Evolutionary conservation across 37 sponge, comb jelly and placozoan species (phyloP).

Genomic region (Hexactinellida sp.): DNA sequence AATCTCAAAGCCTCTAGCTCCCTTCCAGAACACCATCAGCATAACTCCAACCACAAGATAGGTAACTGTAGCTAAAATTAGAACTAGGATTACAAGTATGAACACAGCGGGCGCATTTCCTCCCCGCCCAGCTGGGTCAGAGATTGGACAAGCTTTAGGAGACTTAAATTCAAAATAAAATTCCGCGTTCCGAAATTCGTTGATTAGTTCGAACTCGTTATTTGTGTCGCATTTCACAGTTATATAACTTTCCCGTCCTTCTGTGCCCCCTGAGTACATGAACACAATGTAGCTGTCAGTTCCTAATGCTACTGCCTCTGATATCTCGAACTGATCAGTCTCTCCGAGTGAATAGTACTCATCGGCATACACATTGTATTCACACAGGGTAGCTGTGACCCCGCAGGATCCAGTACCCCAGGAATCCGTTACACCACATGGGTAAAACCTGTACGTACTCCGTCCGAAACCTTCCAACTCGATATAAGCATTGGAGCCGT

Average conservation of each 20-base stretch:
- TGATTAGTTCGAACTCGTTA: not conserved
- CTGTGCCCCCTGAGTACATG: not conserved
- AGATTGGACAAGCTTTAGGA: not conserved
- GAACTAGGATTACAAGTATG: not conserved
- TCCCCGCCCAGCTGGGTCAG: not conserved
- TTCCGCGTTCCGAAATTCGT: not conserved
- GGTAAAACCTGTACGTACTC: not conserved
- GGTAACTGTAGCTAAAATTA: conserved; percentile 10
- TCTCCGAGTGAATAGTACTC: not conserved
- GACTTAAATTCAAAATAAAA: not conserved
- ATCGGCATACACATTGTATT: not conserved
- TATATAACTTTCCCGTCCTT: not conserved
- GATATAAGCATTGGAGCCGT: not conserved
- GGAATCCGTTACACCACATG: not conserved
- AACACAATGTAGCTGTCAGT: not conserved
- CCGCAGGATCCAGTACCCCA: not conserved
- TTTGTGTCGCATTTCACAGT: not conserved
- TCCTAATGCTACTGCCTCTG: not conserved
- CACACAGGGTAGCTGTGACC: not conserved
- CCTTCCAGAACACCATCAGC: conserved; percentile 35
- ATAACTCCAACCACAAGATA: conserved; percentile 46
- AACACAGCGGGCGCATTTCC: not conserved
- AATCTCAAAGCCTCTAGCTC: conserved; percentile 53
- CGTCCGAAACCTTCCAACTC: not conserved
- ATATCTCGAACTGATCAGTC: not conserved